Conservation (phyloP, 2,113 vertebrate genomes). For the Odocoileus virginianus region DNA sequence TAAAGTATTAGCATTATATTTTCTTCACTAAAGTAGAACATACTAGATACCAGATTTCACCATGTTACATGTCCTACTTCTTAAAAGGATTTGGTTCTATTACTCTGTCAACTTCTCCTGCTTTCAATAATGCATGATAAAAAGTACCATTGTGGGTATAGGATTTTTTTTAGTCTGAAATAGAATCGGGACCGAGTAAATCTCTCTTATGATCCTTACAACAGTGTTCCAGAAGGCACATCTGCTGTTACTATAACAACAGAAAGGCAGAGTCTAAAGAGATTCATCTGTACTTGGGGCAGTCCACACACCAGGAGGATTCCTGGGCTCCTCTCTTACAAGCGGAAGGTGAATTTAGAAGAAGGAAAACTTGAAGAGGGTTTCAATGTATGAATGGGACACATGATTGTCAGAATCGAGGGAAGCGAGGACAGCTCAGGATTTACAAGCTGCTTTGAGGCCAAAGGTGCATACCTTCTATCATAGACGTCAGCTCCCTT, state of each 20-base stretch:
- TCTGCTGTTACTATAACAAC: conserved; percentile 47
- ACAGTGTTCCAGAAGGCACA: conserved; percentile 35
- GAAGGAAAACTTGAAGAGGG: background rate
- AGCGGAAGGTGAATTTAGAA: background rate
- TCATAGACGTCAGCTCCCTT: background rate
- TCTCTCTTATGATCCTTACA: background rate
- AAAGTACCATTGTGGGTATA: background rate
- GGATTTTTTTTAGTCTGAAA: background rate
- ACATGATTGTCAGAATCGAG: background rate
- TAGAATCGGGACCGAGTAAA: background rate
- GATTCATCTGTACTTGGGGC: background rate
- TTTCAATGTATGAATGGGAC: background rate
- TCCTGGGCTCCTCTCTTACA: background rate
- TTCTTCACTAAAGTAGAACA: conserved; percentile 61
- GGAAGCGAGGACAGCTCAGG: background rate
- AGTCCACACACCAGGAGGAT: background rate
- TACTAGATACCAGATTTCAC: conserved; percentile 44
- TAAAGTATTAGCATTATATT: conserved; percentile 68
- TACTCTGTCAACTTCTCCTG: conserved; percentile 40
- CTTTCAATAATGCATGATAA: conserved; percentile 43
- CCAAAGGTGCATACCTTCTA: background rate
- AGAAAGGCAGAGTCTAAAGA: background rate
- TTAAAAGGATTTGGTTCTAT: conserved; percentile 42
- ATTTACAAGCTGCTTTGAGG: background rate
- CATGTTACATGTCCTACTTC: conserved; percentile 48